These are phyloP conservation scores for Geophilus truncorum DNA, from an alignment of 2,888 invertebrate genomes.

Conservation along the genomic window DNA sequence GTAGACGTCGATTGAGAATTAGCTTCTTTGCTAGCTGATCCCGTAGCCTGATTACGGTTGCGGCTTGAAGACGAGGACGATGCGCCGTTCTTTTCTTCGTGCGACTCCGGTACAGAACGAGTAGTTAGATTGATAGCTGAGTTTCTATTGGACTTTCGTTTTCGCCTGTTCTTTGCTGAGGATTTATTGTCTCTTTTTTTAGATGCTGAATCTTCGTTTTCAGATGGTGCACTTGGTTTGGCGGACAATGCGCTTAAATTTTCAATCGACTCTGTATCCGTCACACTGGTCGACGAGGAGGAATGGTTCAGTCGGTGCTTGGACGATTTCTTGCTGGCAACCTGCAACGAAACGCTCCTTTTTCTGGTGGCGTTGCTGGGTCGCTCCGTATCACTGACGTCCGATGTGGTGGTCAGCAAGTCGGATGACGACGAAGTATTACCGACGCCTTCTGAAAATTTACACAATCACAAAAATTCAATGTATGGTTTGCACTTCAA, in stretches of 20 bases:
- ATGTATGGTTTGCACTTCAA: no score
- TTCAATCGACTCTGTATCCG: background rate
- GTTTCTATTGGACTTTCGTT: background rate
- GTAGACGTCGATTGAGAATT: background rate
- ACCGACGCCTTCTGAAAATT: no score
- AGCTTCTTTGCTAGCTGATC: background rate
- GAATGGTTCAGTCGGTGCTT: background rate
- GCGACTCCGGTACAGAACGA: background rate
- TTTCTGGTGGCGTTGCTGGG: background rate
- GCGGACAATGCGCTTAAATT: background rate
- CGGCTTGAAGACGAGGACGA: background rate
- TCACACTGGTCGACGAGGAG: background rate
- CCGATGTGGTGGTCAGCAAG: background rate
- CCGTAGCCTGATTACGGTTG: background rate
- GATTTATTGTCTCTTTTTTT: background rate
- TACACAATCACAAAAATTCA: no score
- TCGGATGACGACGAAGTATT: conserved; percentile 3
- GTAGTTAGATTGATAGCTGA: background rate
- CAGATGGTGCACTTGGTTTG: background rate
- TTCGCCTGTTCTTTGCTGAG: background rate
- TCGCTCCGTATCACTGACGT: background rate
- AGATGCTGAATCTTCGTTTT: background rate
- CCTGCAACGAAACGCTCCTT: background rate
- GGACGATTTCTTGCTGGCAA: background rate
- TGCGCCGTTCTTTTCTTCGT: background rate